Base-by-base conservation (phyloP, 2,113 vertebrate species). In the Deroptyus accipitrinus region DNA sequence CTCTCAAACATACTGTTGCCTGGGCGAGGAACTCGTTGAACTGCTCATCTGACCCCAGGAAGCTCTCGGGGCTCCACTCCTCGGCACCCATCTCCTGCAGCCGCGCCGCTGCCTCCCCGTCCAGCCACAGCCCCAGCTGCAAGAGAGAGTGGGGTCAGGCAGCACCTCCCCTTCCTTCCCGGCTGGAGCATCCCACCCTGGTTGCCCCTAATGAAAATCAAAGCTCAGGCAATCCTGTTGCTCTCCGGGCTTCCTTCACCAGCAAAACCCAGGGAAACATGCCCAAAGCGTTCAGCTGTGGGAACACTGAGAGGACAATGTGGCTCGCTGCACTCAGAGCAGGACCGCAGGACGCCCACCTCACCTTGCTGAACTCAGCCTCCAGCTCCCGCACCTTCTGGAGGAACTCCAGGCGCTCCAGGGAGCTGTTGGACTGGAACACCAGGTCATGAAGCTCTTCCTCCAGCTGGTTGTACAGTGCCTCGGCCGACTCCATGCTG, bases 371-470 rank as follows among this genome's bases (percentile, higher is more conserved):
- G 70, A 99, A 98, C 90, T 98, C 96, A 0, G 96, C 96, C 88
- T 99, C 98, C 16, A 98, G 97, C 86, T 97, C 97, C 69, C 93
- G 97, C 94, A 99, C 97, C 64, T 96, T 98, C 54, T 92, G 94
- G 14, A 99, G 98, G 91, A 98, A 96, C 77, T 99, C 98, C 59
- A 99, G 97, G 46, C 88, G 98, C 90, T 98, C 98, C 91, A 99
- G 97, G 37, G 98, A 98, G 86, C 98, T 94, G 73, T 99, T 99
- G 79, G 99, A 99, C 3, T 96, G 97, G 48, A 98, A 99, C 96
- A 99, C 99, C 67, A 99, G 96, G 30, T 92, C 91, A 28, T 99
- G 99, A 11, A 99, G 98, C 57, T 98, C 98, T 90, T 99, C 99
- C 27, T 99, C 99, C 94, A 99, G 97, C 41, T 97, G 98, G 81